These are phyloP conservation scores for Cheilosia vulpina DNA, from an alignment of 2,888 invertebrate species.

Conservation along the genomic window DNA sequence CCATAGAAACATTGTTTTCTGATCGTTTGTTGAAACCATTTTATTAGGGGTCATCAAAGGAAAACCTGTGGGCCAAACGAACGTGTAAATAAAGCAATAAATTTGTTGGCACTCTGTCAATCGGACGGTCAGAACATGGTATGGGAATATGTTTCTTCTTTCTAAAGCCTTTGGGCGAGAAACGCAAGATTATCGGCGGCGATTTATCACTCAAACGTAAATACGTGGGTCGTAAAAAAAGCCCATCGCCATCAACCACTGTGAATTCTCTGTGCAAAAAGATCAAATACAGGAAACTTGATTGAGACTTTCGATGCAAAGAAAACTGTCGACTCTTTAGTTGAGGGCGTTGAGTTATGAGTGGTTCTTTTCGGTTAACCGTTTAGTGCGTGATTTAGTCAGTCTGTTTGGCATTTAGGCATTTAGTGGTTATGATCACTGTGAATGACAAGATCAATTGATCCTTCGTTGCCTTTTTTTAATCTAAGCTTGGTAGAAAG, in stretches of 20 bases:
- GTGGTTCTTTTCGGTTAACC: too few species aligned
- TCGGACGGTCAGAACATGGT: background rate
- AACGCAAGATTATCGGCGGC: constrained; percentile 15
- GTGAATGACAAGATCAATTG: too few species aligned
- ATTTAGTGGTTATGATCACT: too few species aligned
- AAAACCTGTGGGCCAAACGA: constrained; percentile 3
- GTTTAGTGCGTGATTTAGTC: too few species aligned
- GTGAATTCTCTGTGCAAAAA: constrained; percentile 13
- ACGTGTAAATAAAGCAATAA: constrained; percentile 65
- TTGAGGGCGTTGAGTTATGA: too few species aligned
- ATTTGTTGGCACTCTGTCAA: constrained; percentile 63
- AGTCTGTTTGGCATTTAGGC: too few species aligned
- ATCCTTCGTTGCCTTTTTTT: too few species aligned
- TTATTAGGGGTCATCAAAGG: constrained; percentile 23
- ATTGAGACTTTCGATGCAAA: background rate
- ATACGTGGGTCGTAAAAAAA: constrained; percentile 40
- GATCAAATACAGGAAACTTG: constrained; percentile 7
- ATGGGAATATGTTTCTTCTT: background rate
- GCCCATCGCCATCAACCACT: background rate
- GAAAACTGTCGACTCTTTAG: background rate
- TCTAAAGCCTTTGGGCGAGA: background rate
- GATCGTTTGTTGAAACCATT: constrained; percentile 7
- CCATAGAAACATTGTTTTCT: constrained; percentile 7
- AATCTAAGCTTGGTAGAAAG: too few species aligned
- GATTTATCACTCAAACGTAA: constrained; percentile 32